Conservation (phyloP, 2,888 invertebrate species). For the Hydraecia micacea region DNA sequence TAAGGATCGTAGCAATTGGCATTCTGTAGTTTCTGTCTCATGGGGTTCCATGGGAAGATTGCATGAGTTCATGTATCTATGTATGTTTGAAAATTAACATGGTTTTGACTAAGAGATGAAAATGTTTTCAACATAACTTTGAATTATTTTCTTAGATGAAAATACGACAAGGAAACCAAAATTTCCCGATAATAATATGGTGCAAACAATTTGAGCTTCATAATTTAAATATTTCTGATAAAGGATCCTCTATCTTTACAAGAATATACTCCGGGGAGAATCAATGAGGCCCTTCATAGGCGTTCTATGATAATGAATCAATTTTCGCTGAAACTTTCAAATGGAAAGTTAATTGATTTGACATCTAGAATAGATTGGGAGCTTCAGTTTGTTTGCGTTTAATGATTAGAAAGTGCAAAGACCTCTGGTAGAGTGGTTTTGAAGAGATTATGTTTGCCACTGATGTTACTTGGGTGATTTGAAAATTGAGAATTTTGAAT, state of each 20-base stretch:
- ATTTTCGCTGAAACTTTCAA: conserved; percentile 37
- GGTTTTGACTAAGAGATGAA: background rate
- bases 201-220: background rate
- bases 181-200: background rate
- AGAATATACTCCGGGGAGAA: conserved; percentile 1
- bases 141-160: background rate
- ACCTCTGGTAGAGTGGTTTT: background rate
- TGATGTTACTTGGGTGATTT: background rate
- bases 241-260: conserved; percentile 7
- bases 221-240: conserved; percentile 15
- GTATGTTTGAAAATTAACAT: background rate
- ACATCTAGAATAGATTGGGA: conserved; percentile 48
- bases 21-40: too few relatives aligned
- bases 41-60: too few relatives aligned
- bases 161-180: background rate
- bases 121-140: background rate
- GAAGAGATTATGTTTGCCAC: background rate
- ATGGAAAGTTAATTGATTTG: conserved; percentile 54
- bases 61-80: too few relatives aligned
- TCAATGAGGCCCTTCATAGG: conserved; percentile 26
- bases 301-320: conserved; percentile 39
- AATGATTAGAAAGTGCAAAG: conserved; percentile 31
- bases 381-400: conserved; percentile 29
- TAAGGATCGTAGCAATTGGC: too few relatives aligned
- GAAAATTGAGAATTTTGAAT: background rate